Percentiles rank a stretch among this genome's conserved stretches.
Evolutionary conservation across 2,113 vertebrate genomes (phyloP).

Genomic region (Arizona elegans): DNA sequence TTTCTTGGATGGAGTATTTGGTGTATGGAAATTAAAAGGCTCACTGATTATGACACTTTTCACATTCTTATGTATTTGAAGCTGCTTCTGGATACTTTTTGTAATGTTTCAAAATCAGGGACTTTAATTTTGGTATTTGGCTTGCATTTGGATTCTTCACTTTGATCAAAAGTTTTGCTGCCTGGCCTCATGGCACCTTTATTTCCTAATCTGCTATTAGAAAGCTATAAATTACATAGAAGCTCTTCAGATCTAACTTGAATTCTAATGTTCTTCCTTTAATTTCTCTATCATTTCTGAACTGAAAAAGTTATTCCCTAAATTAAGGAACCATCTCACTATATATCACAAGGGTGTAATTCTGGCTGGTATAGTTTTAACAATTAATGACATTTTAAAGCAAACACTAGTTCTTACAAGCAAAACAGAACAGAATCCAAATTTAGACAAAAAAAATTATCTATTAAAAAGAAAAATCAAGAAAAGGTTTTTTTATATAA

Average conservation of each 20-base stretch:
- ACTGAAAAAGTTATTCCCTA: slow-evolving; percentile 19
- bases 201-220: slow-evolving; percentile 62
- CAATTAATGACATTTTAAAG: neutral
- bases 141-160: slow-evolving; percentile 47
- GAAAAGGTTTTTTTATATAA: neutral
- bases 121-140: slow-evolving; percentile 63
- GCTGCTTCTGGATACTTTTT: slow-evolving; percentile 67
- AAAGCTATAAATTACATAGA: slow-evolving; percentile 68
- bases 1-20: slow-evolving; percentile 65
- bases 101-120: slow-evolving; percentile 72
- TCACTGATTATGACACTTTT: slow-evolving; percentile 72
- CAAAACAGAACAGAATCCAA: neutral
- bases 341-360: neutral
- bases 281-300: slow-evolving; percentile 68
- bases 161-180: slow-evolving; percentile 44
- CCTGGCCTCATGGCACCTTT: slow-evolving; percentile 49
- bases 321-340: neutral
- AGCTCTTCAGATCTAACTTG: slow-evolving; percentile 80
- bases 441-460: neutral
- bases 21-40: slow-evolving; percentile 73
- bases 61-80: slow-evolving; percentile 66
- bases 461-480: neutral
- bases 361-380: neutral
- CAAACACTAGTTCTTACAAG: neutral
- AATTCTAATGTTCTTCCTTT: slow-evolving; percentile 79